Percentiles rank a stretch among this genome's conserved stretches.
Evolutionary conservation across 2,113 vertebrate genomes (phyloP).

Genomic region (Chionis minor): DNA sequence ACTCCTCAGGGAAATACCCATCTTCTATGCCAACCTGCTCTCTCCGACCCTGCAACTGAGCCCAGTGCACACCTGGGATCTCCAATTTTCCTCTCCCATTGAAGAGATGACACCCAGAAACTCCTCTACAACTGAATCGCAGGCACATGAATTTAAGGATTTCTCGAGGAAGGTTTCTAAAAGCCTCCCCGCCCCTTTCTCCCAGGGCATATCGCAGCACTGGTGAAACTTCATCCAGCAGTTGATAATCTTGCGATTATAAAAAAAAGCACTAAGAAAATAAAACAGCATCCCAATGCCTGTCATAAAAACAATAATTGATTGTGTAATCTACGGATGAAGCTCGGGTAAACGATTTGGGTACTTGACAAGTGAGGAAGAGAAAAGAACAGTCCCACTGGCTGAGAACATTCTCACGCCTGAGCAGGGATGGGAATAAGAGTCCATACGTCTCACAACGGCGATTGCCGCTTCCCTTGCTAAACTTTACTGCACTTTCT

Average conservation of each 20-base stretch:
- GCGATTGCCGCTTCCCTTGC: not conserved
- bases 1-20: not conserved
- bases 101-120: not conserved
- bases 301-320: not conserved
- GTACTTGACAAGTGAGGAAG: not conserved
- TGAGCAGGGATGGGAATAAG: not conserved
- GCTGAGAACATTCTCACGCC: not conserved
- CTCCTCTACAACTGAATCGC: not conserved
- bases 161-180: not conserved
- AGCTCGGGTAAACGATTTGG: not conserved
- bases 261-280: not conserved
- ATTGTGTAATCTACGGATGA: not conserved
- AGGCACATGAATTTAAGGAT: not conserved
- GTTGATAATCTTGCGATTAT: not conserved
- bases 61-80: not conserved
- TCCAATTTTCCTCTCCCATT: not conserved
- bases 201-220: not conserved
- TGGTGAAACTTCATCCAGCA: not conserved
- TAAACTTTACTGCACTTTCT: not conserved
- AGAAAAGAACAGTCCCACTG: not conserved
- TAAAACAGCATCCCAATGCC: not conserved
- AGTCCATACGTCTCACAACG: not conserved
- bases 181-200: not conserved
- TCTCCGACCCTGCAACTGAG: not conserved
- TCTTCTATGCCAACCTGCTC: not conserved